phyloP scores from a whole-genome alignment of 2,113 vertebrate species.

The Macrotis lagotis region DNA sequence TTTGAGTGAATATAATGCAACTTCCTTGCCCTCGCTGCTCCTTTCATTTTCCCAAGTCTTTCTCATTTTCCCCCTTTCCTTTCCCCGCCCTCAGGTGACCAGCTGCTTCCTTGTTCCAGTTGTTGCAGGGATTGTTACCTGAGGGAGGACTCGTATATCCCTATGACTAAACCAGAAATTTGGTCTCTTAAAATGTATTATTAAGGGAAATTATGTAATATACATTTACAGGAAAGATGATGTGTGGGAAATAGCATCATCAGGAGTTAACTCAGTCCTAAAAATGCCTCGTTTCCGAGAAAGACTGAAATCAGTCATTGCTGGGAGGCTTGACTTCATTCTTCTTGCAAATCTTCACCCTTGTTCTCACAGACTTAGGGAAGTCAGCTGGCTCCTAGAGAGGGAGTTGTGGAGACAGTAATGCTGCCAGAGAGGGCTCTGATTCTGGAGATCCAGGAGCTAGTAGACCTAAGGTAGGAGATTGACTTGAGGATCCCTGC shows the following conservation, averaged over 20 bases:
- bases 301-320: slow-evolving; percentile 25
- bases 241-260: not conserved
- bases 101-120: not conserved
- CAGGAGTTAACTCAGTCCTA: slow-evolving; percentile 35
- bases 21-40: not conserved
- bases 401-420: not conserved
- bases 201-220: slow-evolving; percentile 18
- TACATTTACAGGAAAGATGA: slow-evolving; percentile 41
- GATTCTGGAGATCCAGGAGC: not conserved
- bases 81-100: not conserved
- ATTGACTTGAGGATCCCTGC: not conserved
- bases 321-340: not conserved
- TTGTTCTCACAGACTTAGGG: not conserved
- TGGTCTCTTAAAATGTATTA: not conserved
- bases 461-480: not conserved
- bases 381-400: not conserved
- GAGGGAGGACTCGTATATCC: not conserved
- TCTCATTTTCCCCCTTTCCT: not conserved
- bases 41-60: not conserved
- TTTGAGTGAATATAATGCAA: not conserved
- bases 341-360: not conserved
- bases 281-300: slow-evolving; percentile 66
- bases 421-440: not conserved
- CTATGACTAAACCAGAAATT: slow-evolving; percentile 9
- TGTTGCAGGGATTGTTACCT: not conserved